Base-by-base conservation (phyloP, 2,113 vertebrate genomes). In the Tragelaphus scriptus region DNA sequence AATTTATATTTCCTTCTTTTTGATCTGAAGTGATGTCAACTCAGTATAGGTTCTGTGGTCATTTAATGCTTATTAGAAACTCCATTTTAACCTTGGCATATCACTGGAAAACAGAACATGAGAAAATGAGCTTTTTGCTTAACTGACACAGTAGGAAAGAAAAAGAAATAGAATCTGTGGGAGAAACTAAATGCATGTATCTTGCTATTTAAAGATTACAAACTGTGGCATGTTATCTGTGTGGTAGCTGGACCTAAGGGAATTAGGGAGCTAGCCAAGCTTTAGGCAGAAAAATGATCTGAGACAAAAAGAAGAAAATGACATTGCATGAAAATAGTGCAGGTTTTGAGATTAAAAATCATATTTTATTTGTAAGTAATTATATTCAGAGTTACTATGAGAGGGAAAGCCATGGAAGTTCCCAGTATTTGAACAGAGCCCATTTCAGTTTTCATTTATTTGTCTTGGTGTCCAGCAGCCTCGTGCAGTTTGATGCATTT, bases 351-450 rank as follows among this genome's bases (percentile, higher is more conserved):
- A 96, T 90, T 79, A 92, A 95, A 92, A 95, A 85, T 68, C 12
- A 0, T 82, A 56, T 92, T 89, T 91, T 85, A 93, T 95, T 95
- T 97, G 3, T 94, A 94, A 95, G 40, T 94, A 94, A 91, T 97
- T 98, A 61, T 11, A 61, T 19, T 16, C 84, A 85, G n/a, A 80
- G 32, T 32, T 59, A 13, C 63, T 40, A 5, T 26, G 47, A 95
- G 51, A 91, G 16, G 26, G 51, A 61, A 88, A 19, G 8, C 28
- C 49, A 49, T n/a, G 25, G 7, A 44, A 44, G 14, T 10, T 16
- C 53, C 51, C 30, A 26, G 44, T 58, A 16, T 80, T 94, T 82
- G 77, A 94, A 75, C 30, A 81, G 16, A 2, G 23, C 30, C 19
- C 56, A 11, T 16, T 63, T 90, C 59, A 6, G 2, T 75, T 25